A percentile compares a stretch with the other conserved stretches of the same genome.
phyloP scores from a whole-genome alignment of 2,113 vertebrate genomes.

The Erpornis zantholeuca region DNA sequence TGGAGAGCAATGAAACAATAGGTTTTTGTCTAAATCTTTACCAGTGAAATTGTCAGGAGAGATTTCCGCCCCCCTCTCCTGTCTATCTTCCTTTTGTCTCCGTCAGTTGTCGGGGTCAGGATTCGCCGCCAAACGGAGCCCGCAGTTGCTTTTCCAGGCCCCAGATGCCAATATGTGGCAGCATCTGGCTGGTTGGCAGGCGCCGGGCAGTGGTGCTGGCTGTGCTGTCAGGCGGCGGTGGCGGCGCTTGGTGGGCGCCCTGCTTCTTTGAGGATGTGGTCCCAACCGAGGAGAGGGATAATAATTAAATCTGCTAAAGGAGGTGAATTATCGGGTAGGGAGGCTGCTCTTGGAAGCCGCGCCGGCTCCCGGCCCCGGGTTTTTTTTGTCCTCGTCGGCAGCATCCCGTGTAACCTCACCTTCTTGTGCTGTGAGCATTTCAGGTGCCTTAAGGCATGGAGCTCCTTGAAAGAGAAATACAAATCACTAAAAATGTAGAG shows the following conservation, averaged over 20 bases:
- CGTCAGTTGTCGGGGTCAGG: slow-evolving; percentile 69
- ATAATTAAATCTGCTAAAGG: slow-evolving; percentile 19
- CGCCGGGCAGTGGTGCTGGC: slow-evolving; percentile 53
- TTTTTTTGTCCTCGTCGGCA: slow-evolving; percentile 15
- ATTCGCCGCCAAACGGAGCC: slow-evolving; percentile 72
- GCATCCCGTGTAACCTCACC: slow-evolving; percentile 38
- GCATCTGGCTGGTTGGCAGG: slow-evolving; percentile 81
- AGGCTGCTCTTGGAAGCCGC: neutral
- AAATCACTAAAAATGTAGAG: slow-evolving; percentile 85
- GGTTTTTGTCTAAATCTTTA: slow-evolving; percentile 62
- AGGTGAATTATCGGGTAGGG: neutral
- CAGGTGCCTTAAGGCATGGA: slow-evolving; percentile 86
- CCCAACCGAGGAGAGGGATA: slow-evolving; percentile 44
- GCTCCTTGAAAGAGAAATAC: slow-evolving; percentile 92
- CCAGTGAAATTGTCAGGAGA: slow-evolving; percentile 63
- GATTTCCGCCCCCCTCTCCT: slow-evolving; percentile 12
- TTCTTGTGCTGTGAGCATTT: slow-evolving; percentile 76
- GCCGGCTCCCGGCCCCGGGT: neutral
- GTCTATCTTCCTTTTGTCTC: slow-evolving; percentile 74
- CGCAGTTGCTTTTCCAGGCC: slow-evolving; percentile 74
- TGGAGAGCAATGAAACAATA: neutral
- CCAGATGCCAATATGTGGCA: slow-evolving; percentile 82
- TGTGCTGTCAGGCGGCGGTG: neutral
- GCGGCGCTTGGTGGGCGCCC: slow-evolving; percentile 51
- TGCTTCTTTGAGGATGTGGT: slow-evolving; percentile 71